Percentiles rank a stretch among this genome's conserved stretches.
Evolutionary conservation across 2,888 invertebrate genomes (phyloP).

Genomic region (Branchipolynoe longqiensis): DNA sequence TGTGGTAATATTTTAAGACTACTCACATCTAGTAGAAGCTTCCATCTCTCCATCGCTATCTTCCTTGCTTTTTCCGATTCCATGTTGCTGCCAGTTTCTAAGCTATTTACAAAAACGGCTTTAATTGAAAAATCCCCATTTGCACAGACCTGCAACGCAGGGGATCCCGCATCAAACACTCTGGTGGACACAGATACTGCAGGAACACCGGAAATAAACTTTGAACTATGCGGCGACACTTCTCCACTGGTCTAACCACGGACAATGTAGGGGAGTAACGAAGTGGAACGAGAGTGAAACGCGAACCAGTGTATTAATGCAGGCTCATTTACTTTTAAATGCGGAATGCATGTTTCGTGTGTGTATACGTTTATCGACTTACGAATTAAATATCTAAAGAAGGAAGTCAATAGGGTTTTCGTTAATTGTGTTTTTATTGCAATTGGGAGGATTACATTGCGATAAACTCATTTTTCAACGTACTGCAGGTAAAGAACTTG

Average conservation of each 20-base stretch:
- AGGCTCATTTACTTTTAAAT: not conserved
- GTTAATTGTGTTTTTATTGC: not conserved
- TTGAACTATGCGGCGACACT: not conserved
- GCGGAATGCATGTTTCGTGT: not conserved
- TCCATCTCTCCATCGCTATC: constrained; percentile 45
- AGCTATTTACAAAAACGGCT: constrained; percentile 12
- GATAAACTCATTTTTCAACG: not conserved
- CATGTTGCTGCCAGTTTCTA: not conserved
- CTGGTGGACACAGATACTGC: not conserved
- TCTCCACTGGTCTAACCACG: not conserved
- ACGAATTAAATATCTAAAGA: too few species aligned
- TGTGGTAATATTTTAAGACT: too few species aligned
- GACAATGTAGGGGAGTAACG: not conserved
- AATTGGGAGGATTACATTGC: not conserved
- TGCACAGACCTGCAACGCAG: not conserved
- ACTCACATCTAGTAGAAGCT: constrained; percentile 39
- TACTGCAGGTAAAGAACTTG: not conserved
- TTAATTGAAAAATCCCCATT: not conserved
- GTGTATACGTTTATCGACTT: too few species aligned
- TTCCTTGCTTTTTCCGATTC: constrained; percentile 14
- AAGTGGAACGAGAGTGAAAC: not conserved
- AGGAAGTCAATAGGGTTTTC: not conserved
- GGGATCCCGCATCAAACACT: not conserved
- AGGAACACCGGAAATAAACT: not conserved
- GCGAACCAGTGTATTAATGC: not conserved